Conservation (phyloP, 2,797 vertebrate genomes). For the Cottoperca gobio region DNA sequence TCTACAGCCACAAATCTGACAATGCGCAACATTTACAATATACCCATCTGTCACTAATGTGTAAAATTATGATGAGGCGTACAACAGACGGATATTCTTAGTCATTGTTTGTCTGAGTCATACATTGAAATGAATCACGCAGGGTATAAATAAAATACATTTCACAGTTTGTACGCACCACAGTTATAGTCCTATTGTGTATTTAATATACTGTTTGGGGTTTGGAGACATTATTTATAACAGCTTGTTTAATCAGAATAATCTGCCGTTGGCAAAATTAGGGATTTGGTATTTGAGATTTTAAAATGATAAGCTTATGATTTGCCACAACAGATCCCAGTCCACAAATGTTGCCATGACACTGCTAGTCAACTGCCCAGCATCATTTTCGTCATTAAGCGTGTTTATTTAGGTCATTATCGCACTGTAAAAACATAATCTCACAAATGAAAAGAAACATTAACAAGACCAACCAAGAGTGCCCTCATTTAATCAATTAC, state of each 20-base stretch:
- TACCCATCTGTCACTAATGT: slow-evolving; percentile 11
- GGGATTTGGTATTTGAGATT: slow-evolving; percentile 36
- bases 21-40: slow-evolving; percentile 21
- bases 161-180: slow-evolving; percentile 1
- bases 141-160: slow-evolving; percentile 17
- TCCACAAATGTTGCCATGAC: slow-evolving; percentile 33
- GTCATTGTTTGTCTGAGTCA: slow-evolving; percentile 41
- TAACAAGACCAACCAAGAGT: neutral
- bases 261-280: slow-evolving; percentile 33
- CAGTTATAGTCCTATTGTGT: neutral
- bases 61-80: slow-evolving; percentile 14
- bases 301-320: slow-evolving; percentile 39
- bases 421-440: neutral
- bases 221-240: slow-evolving; percentile 5
- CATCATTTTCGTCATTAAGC: slow-evolving; percentile 11
- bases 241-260: slow-evolving; percentile 40
- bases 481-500: neutral
- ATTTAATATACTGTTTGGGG: neutral
- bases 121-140: slow-evolving; percentile 30
- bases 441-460: neutral
- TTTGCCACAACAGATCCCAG: slow-evolving; percentile 20
- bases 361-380: slow-evolving; percentile 1
- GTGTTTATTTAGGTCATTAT: slow-evolving; percentile 32
- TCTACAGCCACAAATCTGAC: neutral
- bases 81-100: slow-evolving; percentile 10